Evolutionary conservation across 2,888 invertebrate species (phyloP).

Genomic region (Aradus depressus): DNA sequence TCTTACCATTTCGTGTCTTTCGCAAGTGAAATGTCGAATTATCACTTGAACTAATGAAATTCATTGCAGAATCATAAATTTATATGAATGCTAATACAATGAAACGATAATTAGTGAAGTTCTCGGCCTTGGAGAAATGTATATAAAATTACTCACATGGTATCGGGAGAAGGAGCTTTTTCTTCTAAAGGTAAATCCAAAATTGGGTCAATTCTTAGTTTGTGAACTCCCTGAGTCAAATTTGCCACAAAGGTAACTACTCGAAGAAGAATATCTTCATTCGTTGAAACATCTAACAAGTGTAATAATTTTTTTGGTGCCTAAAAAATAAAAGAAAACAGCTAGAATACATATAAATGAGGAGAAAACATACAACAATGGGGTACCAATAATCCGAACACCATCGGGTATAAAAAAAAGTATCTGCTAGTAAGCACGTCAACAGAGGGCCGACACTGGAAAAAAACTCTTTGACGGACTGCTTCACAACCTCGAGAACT

Average conservation of each 20-base stretch:
- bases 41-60: too few species aligned
- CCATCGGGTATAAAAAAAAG: too few species aligned
- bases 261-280: slow-evolving; percentile 40
- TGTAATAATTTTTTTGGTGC: slow-evolving; percentile 41
- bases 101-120: not conserved
- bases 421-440: too few species aligned
- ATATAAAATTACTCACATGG: slow-evolving; percentile 40
- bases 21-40: too few species aligned
- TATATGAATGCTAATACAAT: not conserved
- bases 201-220: slow-evolving; percentile 38
- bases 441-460: too few species aligned
- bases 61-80: too few species aligned
- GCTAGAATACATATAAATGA: not conserved
- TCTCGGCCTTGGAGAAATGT: not conserved
- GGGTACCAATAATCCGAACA: too few species aligned
- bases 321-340: slow-evolving; percentile 33
- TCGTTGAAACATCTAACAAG: slow-evolving; percentile 37
- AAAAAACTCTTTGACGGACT: too few species aligned
- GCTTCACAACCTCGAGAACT: too few species aligned
- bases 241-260: slow-evolving; percentile 43
- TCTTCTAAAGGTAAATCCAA: slow-evolving; percentile 41
- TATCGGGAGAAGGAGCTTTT: slow-evolving; percentile 44
- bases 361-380: not conserved
- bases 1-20: too few species aligned
- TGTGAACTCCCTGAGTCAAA: slow-evolving; percentile 38